Evolutionary conservation across 2,888 invertebrate genomes (phyloP).

Genomic region (Carterocephalus palaemon): DNA sequence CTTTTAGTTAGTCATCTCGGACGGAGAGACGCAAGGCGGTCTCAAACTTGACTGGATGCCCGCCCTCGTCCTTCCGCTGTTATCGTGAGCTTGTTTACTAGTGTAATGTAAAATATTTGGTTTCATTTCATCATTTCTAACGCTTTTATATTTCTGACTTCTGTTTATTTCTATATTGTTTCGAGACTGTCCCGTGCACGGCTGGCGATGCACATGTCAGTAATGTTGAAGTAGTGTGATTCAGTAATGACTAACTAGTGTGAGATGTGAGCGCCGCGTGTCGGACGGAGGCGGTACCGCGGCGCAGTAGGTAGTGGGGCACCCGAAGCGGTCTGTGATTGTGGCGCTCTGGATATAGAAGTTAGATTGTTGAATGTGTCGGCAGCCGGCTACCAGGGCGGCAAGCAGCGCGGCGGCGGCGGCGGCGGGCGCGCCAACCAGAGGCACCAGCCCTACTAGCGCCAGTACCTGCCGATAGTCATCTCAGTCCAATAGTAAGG

Average conservation of each 20-base stretch:
- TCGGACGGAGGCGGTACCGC: neutral
- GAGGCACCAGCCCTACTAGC: constrained; percentile 92
- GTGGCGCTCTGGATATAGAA: constrained; percentile 25
- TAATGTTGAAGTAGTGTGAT: no score
- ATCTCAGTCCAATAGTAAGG: constrained; percentile 75
- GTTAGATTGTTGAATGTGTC: constrained; percentile 29
- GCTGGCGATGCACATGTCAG: neutral
- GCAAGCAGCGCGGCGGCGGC: constrained; percentile 89
- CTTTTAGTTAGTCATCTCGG: no score
- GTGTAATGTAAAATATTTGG: no score
- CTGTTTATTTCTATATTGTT: neutral
- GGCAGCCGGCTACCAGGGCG: constrained; percentile 85
- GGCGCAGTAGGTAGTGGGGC: constrained; percentile 11
- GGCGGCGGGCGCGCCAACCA: constrained; percentile 87
- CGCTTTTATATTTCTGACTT: no score
- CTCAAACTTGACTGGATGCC: no score
- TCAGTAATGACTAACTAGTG: no score
- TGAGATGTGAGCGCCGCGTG: no score
- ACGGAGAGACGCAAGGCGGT: no score
- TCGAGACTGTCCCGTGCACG: no score
- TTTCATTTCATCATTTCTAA: no score
- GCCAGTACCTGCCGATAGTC: constrained; percentile 69
- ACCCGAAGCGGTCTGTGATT: constrained; percentile 14
- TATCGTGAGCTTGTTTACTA: constrained; percentile 2
- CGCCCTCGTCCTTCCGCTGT: no score